Conservation (phyloP, 2,888 invertebrate genomes). For the Heliconius hortense region DNA sequence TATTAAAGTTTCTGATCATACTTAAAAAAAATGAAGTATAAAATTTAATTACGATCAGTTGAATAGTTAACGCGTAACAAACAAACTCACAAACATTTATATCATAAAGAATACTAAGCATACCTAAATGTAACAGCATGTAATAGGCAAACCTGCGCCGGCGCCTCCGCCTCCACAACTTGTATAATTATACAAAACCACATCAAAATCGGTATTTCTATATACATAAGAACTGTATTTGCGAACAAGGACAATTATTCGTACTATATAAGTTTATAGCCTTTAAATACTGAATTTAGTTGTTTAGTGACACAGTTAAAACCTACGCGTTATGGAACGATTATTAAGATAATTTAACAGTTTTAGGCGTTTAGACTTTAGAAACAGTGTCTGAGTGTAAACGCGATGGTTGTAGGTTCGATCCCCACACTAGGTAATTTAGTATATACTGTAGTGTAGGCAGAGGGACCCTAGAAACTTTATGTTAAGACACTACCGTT, state of each 20-base stretch:
- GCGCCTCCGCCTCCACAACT: slow-evolving; percentile 38
- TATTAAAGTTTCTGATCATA: too few species aligned
- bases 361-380: not conserved
- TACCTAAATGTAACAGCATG: slow-evolving; percentile 1
- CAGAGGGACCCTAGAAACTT: too few species aligned
- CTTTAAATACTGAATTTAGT: slow-evolving; percentile 41
- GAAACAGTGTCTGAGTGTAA: too few species aligned
- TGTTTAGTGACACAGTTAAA: slow-evolving; percentile 39
- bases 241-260: slow-evolving; percentile 35
- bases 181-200: slow-evolving; percentile 19
- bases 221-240: slow-evolving; percentile 5
- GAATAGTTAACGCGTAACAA: not conserved
- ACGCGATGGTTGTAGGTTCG: not conserved
- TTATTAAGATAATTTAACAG: slow-evolving; percentile 25
- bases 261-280: slow-evolving; percentile 35
- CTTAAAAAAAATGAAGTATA: too few species aligned
- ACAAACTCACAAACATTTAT: slow-evolving; percentile 2
- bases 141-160: slow-evolving; percentile 31
- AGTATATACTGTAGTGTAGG: too few species aligned
- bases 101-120: not conserved
- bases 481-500: too few species aligned
- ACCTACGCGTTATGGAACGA: slow-evolving; percentile 33
- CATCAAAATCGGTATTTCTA: slow-evolving; percentile 20
- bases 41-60: too few species aligned
- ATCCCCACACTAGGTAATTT: not conserved